Evolutionary conservation across 1,140 invertebrate species (phyloP).

Genomic region (Drosophila dunni): DNA sequence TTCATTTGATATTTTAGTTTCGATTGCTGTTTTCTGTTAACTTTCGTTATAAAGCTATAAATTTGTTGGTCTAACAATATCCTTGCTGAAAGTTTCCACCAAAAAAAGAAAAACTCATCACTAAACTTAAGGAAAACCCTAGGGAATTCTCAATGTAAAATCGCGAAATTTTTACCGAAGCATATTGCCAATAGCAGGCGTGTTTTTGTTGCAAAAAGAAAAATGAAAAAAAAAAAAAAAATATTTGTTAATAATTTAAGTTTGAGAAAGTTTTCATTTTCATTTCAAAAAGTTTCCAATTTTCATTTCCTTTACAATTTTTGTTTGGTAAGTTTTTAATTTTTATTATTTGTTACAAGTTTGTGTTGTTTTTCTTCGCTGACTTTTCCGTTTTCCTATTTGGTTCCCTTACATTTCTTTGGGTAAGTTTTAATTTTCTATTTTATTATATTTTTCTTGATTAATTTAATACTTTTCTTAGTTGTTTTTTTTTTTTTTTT

Average conservation of each 20-base stretch:
- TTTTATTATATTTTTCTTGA: not conserved
- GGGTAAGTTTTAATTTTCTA: slow-evolving; percentile 23
- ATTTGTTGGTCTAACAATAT: slow-evolving; percentile 83
- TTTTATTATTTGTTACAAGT: slow-evolving; percentile 4
- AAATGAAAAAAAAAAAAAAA: slow-evolving; percentile 11
- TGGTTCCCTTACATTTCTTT: slow-evolving; percentile 19
- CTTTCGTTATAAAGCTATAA: slow-evolving; percentile 74
- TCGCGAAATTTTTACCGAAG: slow-evolving; percentile 65
- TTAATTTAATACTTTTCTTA: not conserved
- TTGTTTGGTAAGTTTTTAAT: slow-evolving; percentile 24
- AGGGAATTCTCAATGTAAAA: slow-evolving; percentile 18
- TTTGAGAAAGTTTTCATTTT: slow-evolving; percentile 26
- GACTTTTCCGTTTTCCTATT: slow-evolving; percentile 12
- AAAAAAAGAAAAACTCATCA: not conserved
- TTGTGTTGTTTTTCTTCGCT: slow-evolving; percentile 20
- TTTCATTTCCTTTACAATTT: slow-evolving; percentile 12
- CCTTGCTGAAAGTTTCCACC: slow-evolving; percentile 64
- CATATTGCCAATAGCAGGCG: slow-evolving; percentile 77
- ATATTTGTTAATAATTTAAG: slow-evolving; percentile 51
- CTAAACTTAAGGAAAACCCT: slow-evolving; percentile 7
- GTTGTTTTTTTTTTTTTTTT: not conserved
- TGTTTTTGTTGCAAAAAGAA: slow-evolving; percentile 65
- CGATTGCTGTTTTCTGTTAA: slow-evolving; percentile 60
- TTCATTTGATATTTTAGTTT: slow-evolving; percentile 57
- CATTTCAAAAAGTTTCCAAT: slow-evolving; percentile 3